Evolutionary conservation across 2,113 vertebrate genomes (phyloP).

Genomic region (Charina bottae): DNA sequence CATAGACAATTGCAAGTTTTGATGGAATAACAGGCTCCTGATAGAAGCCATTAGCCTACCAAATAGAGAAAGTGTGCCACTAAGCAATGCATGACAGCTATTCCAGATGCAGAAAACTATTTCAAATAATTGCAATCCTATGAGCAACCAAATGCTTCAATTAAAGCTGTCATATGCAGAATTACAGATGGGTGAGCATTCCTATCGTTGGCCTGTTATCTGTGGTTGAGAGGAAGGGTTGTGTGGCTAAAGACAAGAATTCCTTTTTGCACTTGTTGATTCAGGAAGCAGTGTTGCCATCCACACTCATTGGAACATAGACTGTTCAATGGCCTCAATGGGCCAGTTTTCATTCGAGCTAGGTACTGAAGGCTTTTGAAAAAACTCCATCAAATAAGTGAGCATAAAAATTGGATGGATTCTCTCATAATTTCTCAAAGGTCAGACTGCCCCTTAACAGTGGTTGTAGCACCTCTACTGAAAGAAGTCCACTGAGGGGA

Average conservation of each 20-base stretch:
- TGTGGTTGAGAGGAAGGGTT: constrained; percentile 5
- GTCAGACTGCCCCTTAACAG: neutral
- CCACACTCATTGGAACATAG: neutral
- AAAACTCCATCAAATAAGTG: neutral
- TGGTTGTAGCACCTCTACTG: neutral
- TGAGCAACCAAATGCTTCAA: constrained; percentile 37
- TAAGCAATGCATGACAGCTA: constrained; percentile 66
- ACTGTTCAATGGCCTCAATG: neutral
- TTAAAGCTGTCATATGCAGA: constrained; percentile 38
- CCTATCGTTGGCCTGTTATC: neutral
- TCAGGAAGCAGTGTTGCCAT: neutral
- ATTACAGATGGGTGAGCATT: constrained; percentile 22
- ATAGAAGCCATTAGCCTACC: constrained; percentile 57
- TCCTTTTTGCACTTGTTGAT: neutral
- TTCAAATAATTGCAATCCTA: constrained; percentile 53
- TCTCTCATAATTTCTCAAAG: neutral
- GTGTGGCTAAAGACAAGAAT: constrained; percentile 1
- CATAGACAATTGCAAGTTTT: constrained; percentile 45
- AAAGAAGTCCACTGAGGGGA: neutral
- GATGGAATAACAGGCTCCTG: constrained; percentile 55
- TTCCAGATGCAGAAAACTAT: constrained; percentile 57
- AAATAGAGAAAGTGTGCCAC: constrained; percentile 40
- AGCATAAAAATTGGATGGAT: neutral
- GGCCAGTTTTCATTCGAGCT: neutral
- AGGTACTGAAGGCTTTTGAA: neutral